These are phyloP conservation scores for Gallinago jamesoni DNA, from an alignment of 2,113 vertebrate species.

Conservation along the genomic window DNA sequence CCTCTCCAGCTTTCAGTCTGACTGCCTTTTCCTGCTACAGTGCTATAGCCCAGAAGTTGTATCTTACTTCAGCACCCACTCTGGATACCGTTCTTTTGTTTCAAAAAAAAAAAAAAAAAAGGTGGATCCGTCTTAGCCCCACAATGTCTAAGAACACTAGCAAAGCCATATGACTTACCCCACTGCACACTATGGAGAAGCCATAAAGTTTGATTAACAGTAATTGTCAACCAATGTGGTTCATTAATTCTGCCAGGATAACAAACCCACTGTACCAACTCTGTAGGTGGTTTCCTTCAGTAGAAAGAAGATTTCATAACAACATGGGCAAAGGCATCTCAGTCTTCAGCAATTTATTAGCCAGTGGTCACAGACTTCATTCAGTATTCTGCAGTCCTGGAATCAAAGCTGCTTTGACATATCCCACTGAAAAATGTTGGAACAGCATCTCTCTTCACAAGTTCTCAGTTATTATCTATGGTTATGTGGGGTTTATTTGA, in stretches of 20 bases:
- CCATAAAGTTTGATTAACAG: not conserved
- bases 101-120: not conserved
- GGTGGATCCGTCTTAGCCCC: not conserved
- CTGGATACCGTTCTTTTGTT: not conserved
- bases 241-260: not conserved
- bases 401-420: not conserved
- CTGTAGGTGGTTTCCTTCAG: not conserved
- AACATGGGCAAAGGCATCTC: not conserved
- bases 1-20: not conserved
- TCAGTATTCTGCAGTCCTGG: not conserved
- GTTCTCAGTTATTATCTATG: not conserved
- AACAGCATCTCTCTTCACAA: not conserved
- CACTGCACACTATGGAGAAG: not conserved
- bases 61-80: not conserved
- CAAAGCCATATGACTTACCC: not conserved
- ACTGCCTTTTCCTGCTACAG: not conserved
- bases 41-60: not conserved
- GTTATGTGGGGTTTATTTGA: not conserved
- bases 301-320: not conserved
- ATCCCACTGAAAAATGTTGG: not conserved
- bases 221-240: not conserved
- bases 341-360: not conserved
- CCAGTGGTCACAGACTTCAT: not conserved
- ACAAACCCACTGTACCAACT: not conserved
- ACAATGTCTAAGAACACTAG: not conserved